Percentiles rank a stretch among this genome's conserved stretches.
Evolutionary conservation across 2,888 invertebrate species (phyloP).

Genomic region (Merodon equestris): DNA sequence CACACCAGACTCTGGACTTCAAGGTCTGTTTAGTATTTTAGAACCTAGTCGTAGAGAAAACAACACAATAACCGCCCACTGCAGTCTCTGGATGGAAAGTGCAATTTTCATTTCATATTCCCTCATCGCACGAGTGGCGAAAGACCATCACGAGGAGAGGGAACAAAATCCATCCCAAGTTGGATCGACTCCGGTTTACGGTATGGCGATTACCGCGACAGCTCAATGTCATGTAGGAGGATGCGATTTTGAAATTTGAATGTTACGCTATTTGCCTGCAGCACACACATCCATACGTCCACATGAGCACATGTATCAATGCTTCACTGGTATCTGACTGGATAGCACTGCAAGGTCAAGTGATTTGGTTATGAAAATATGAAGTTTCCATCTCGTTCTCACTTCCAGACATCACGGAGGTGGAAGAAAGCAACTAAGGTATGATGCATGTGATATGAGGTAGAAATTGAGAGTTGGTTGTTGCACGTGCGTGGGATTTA

Average conservation of each 20-base stretch:
- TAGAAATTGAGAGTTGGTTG: constrained; percentile 65
- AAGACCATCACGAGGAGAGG: constrained; percentile 42
- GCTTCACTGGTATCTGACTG: no score
- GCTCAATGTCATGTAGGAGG: constrained; percentile 67
- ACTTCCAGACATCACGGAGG: no score
- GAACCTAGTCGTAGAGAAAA: constrained; percentile 25
- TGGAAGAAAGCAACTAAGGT: constrained; percentile 6
- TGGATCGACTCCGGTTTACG: background rate
- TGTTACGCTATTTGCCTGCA: constrained; percentile 12
- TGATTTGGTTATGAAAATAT: constrained; percentile 46
- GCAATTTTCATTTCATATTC: constrained; percentile 68
- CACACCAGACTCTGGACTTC: constrained; percentile 40
- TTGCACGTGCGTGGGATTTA: constrained; percentile 64
- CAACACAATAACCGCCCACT: no score
- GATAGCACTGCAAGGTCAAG: constrained; percentile 58
- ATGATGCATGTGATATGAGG: constrained; percentile 54
- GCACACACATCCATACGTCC: constrained; percentile 9
- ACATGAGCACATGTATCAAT: no score
- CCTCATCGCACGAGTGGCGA: constrained; percentile 31
- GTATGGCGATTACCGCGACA: constrained; percentile 23
- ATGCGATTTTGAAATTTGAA: constrained; percentile 60
- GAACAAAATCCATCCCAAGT: no score
- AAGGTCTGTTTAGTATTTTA: constrained; percentile 66
- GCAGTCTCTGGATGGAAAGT: constrained; percentile 47
- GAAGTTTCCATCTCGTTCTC: background rate